Conservation (phyloP, 2,888 invertebrate species). For the Fragum fragum region DNA sequence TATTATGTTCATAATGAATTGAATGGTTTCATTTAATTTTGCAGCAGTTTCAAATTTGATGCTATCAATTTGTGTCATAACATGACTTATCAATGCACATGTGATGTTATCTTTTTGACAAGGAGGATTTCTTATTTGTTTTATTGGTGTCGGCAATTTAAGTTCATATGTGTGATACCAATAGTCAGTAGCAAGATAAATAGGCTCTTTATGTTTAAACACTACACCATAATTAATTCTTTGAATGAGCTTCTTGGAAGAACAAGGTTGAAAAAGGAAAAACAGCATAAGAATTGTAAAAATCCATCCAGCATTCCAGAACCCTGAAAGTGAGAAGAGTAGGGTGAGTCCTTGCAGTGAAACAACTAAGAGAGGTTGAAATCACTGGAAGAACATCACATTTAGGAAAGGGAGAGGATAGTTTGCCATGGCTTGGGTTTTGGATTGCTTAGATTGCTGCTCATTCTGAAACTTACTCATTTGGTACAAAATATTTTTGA, state of each 20-base stretch:
- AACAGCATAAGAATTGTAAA: conserved; percentile 21
- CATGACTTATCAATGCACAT: conserved; percentile 36
- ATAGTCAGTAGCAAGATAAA: conserved; percentile 43
- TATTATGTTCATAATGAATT: conserved; percentile 16
- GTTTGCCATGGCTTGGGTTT: no score
- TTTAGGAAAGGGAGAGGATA: no score
- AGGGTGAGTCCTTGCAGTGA: conserved; percentile 10
- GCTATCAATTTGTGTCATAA: conserved; percentile 34
- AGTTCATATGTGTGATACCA: conserved; percentile 60
- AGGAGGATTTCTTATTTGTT: conserved; percentile 2
- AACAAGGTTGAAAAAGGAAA: neutral
- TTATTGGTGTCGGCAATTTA: conserved; percentile 24
- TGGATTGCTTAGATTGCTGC: no score
- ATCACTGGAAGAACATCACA: conserved; percentile 21
- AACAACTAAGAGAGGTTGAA: conserved; percentile 13
- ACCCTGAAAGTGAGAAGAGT: conserved; percentile 46
- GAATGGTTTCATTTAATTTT: conserved; percentile 29
- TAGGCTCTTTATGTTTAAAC: conserved; percentile 27
- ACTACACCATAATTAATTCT: conserved; percentile 56
- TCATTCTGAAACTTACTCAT: no score
- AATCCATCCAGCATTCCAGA: conserved; percentile 7
- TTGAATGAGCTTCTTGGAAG: conserved; percentile 25
- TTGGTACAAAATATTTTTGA: no score
- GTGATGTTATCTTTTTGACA: conserved; percentile 24
- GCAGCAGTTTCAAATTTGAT: conserved; percentile 24